A percentile compares a stretch with the other conserved stretches of the same genome.
phyloP scores from a whole-genome alignment of 2,888 invertebrate species.

The Sepiola atlantica region DNA sequence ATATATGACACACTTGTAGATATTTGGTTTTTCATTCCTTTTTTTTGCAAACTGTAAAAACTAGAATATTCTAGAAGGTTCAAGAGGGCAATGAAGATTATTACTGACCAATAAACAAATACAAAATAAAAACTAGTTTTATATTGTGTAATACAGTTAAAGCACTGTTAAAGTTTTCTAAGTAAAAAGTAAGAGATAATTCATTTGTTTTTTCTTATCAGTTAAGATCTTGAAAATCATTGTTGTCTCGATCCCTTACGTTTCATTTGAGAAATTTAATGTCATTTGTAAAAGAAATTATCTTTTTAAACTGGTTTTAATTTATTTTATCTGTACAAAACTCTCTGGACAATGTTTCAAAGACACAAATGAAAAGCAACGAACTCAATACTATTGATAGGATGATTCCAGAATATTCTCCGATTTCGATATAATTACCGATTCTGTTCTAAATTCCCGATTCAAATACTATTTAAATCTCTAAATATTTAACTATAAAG shows the following conservation, averaged over 20 bases:
- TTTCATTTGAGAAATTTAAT: neutral
- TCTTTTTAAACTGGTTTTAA: neutral
- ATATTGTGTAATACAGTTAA: neutral
- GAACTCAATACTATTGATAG: no score
- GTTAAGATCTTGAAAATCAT: neutral
- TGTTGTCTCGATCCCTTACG: neutral
- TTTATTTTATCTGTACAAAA: no score
- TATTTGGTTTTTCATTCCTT: neutral
- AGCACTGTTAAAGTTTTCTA: neutral
- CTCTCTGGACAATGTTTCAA: no score
- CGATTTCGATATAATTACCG: no score
- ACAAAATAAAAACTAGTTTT: neutral
- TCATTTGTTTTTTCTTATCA: neutral
- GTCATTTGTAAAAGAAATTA: neutral
- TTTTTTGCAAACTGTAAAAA: neutral
- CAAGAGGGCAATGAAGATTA: neutral
- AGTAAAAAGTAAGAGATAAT: neutral
- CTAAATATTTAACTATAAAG: no score
- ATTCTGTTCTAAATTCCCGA: no score
- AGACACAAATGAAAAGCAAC: no score
- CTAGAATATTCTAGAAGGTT: neutral
- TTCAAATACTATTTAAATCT: no score
- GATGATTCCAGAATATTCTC: no score
- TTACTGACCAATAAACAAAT: neutral
- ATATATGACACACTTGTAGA: no score